Base-by-base conservation (phyloP, 1,140 invertebrate genomes). In the Bombyx mandarina region DNA sequence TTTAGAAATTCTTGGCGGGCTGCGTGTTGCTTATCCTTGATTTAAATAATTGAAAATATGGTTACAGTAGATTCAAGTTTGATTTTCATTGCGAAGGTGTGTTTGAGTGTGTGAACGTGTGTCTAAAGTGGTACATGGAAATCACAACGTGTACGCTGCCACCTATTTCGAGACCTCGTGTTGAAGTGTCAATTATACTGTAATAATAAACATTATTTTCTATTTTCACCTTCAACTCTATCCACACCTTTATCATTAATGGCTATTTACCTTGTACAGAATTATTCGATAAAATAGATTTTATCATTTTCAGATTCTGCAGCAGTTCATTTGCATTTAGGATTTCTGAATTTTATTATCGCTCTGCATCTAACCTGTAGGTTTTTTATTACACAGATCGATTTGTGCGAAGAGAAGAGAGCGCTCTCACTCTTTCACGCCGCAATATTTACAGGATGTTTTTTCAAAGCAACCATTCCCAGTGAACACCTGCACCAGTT, bases 271-370 rank as follows among this genome's bases (percentile, higher is more conserved):
- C 75, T 65, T 67, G 68, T 61, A 65, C 65, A 51, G 57, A 58
- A 68, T 57, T 52, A 77, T 77, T 76, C 68, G 68, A 76, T 76
- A 74, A 74, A 76, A 74, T 73, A 64, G 66, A 76, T 76, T 78
- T 62, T 65, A 50, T 52, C 56, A 65, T 61, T 60, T 54, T 45
- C 49, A 47, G 47, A 52, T 45, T 63, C 26, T 60, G 43, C 52
- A 58, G n/a, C 18, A 54, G 35, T 42, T 61, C 22, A 42, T 22
- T 66, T 60, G 57, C 54, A 57, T 60, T 59, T 48, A 12, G 43
- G 26, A 52, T 49, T 46, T 18, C 26, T 35, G 26, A 5, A 35
- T 35, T 35, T 35, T 5, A 35, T 35, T 35, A 35, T 35, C 26
- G 26, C 4, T 5, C 2, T 35, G 26, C 26, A 35, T 35, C 26